Evolutionary conservation across 37 sponge, comb jelly and placozoan genomes (phyloP).

Genomic region (Petrosia ficiformis): DNA sequence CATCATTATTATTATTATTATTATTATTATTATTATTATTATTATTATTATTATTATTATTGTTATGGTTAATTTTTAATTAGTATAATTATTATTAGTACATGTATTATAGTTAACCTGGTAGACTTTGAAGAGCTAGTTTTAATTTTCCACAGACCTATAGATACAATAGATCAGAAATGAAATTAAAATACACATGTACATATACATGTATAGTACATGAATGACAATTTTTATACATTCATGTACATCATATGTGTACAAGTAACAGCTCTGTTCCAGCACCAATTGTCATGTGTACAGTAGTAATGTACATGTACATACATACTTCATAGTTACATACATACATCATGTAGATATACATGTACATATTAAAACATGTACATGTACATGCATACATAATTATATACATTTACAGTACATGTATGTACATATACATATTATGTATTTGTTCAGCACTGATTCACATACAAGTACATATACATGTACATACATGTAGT

Average conservation of each 20-base stretch:
- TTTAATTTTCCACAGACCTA: conserved; percentile 70
- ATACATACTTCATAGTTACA: not conserved
- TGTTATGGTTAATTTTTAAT: too few relatives aligned
- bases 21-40: too few relatives aligned
- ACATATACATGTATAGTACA: too few relatives aligned
- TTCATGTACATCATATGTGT: not conserved
- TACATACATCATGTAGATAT: not conserved
- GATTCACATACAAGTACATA: conserved; percentile 9
- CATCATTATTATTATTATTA: too few relatives aligned
- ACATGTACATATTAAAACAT: too few relatives aligned
- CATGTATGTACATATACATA: not conserved
- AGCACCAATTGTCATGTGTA: too few relatives aligned
- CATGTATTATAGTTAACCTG: not conserved
- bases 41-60: too few relatives aligned
- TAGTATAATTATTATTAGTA: not conserved
- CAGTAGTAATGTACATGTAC: too few relatives aligned
- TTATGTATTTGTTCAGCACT: not conserved
- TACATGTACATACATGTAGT: conserved; percentile 22
- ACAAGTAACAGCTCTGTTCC: not conserved
- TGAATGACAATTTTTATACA: not conserved
- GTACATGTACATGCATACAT: not conserved
- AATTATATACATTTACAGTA: not conserved
- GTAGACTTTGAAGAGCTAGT: conserved; percentile 54
- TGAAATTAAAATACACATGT: not conserved
- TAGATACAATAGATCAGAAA: not conserved